Evolutionary conservation across 1,140 invertebrate genomes (phyloP), one percentile per base, ranked within the genome.

Genomic region (Halyomorpha halys): DNA sequence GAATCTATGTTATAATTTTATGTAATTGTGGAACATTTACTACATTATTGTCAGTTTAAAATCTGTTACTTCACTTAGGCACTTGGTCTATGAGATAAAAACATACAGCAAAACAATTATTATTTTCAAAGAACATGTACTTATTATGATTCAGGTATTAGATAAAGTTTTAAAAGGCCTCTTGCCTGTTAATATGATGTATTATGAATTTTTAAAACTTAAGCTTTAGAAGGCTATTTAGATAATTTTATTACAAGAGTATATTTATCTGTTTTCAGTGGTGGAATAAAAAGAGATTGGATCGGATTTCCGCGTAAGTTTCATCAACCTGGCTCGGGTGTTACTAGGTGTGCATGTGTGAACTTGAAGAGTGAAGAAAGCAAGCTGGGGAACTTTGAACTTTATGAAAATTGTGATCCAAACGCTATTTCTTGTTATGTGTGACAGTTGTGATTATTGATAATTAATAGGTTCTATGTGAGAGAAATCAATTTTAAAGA

Each of bases 271-370:
- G 18, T 9, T 75, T 77, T 70, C 70, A 95, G 92, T 78, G 93
- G 94, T 65, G 94, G 93, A 54, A 81, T 94, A 62, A 71, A 81
- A 63, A 79, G 94, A 71, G 77, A 86, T 66, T 97, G 94, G 93
- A 75, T 79, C 25, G 94, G 94, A 19, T 83, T 91, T 51, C 94
- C 93, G 0, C 79, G 92, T 65, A 82, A 86, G 73, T 77, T 90
- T 9, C 91, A 82, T 70, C 77, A 80, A 63, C 80, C 86, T 47
- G 82, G 82, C 16, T 77, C 77, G 18, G 73, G 79, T 63, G 75
- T 76, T 39, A 80, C 83, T 49, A 79, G 86, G 21, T 97, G 93
- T 79, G 91, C 86, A 6, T 96, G 94, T 76, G 79, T 94, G 0
- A 80, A 78, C 66, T 66, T 76, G 14, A 66, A 76, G 25, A 23